Base-by-base conservation (phyloP, 2,888 invertebrate genomes). In the Drosophila nigricruria region DNA sequence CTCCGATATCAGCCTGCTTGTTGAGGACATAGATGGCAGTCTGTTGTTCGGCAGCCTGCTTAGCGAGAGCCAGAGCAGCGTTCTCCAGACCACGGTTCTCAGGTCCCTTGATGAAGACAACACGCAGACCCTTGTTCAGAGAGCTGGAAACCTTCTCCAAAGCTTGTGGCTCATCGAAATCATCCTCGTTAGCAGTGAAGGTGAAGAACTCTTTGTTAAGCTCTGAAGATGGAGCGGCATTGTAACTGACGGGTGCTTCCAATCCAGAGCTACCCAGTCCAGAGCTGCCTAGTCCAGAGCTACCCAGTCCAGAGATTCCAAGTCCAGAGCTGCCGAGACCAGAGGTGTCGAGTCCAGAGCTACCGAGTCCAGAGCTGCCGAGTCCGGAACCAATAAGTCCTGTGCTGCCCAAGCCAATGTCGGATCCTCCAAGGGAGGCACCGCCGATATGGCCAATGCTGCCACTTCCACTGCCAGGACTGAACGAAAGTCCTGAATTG, bases 11-110 rank as follows among this genome's bases (percentile, higher is more conserved):
- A 1, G 89, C 72, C 73, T 91, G 90, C 76, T 92, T 92, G 73
- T 81, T 87, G 30, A 92, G 88, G 2, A 92, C 92, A 73, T 92
- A 92, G 64, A 92, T 91, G 69, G 92, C 92, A 20, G 92, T 92
- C 77, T 90, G 81, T 32, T 92, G 92, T 38, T 92, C 87, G 32
- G 86, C 90, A 65, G 90, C 91, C 67, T 91, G 91, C 63, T 91
- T 92, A 23, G 92, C 92, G 69, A 92, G 65, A 54, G 90, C 82
- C 49, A 92, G 63, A 8, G 91, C 91, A 42, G 92, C 91, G 64
- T 91, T 83, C 73, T 91, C 91, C 47, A 92, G 62, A 1, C 87
- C 91, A 66, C 81, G 87, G 69, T 91, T 92, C 81, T 92, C 92
- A 63, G 91, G 92, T 47, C 92, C 91, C 85, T 91, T 92, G 45